Base-by-base conservation (phyloP, 2,888 invertebrate species). In the Oasisia sp. region DNA sequence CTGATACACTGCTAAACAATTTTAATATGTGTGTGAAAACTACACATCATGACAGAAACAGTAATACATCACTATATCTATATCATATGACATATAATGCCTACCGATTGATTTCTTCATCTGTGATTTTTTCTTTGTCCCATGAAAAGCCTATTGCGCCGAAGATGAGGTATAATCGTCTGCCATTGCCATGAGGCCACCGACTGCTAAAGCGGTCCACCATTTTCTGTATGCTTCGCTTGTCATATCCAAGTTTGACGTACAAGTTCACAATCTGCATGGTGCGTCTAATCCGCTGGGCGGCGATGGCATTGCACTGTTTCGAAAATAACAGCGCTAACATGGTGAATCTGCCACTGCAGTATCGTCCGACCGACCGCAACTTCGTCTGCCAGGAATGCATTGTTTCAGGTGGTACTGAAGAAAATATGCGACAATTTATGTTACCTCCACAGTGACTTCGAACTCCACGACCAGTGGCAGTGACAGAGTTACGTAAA, bases 121-220 rank as follows among this genome's bases (percentile, higher is more conserved):
- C 95, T 32, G 94, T 93, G 44, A 96, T 94, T 89, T 94, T 94
- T 90, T 95, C 94, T 38, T 95, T 93, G 11, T 95, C 94, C 95
- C 96, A 96, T 32, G 94, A 94, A 93, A 96, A 96, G 8, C 95
- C 89, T 74, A 94, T 93, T 38, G 95, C 95, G 38, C 95, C 94
- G 7, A 93, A 89, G 32, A 93, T 32, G 56, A 92, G 32, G 38
- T 89, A 44, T 44, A 95, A 93, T 14, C 95, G 92, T 11, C 93
- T 74, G 74, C 74, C 91, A 74, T 94, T 94, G 12, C 94, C 91
- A 19, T 93, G 91, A 89, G 93, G 94, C 56, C 94, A 92, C 12
- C 93, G 92, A 38, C 89, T 91, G 32, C 94, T 93, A 27, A 95
- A 91, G 89, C 91, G 93, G 92, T 94, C 93, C 19, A 95, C 93